Evolutionary conservation across 2,888 invertebrate genomes (phyloP).

Genomic region (Phoenoteleia sp.): DNA sequence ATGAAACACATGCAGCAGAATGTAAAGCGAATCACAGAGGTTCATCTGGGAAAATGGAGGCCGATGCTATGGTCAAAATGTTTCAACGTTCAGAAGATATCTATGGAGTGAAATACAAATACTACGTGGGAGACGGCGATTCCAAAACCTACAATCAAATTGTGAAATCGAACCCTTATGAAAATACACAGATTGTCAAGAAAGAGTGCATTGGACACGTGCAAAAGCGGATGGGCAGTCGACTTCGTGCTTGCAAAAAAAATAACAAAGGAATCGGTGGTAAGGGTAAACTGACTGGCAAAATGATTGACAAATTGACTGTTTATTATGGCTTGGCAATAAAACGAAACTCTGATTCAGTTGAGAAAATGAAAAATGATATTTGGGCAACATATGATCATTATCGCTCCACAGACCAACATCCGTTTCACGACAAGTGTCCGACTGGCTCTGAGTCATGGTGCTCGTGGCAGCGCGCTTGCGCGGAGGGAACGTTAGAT

Average conservation of each 20-base stretch:
- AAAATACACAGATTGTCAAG: too few species aligned
- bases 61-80: not conserved
- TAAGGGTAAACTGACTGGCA: conserved; percentile 51
- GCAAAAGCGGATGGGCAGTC: too few species aligned
- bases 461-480: conserved; percentile 68
- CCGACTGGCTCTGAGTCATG: conserved; percentile 63
- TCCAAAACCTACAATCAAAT: too few species aligned
- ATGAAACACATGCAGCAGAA: not conserved
- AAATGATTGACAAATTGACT: too few species aligned
- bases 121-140: not conserved
- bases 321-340: conserved; percentile 26
- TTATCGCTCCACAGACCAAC: conserved; percentile 63
- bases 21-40: not conserved
- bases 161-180: too few species aligned
- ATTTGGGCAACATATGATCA: conserved; percentile 58
- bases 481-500: conserved; percentile 20
- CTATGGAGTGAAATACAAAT: not conserved
- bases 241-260: conserved; percentile 29
- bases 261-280: conserved; percentile 31
- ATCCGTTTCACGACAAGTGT: conserved; percentile 65
- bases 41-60: not conserved
- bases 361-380: conserved; percentile 47
- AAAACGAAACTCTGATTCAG: conserved; percentile 9
- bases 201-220: too few species aligned
- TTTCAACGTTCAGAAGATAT: not conserved